Evolutionary conservation across 2,888 invertebrate species (phyloP).

Genomic region (Papilio gigon): DNA sequence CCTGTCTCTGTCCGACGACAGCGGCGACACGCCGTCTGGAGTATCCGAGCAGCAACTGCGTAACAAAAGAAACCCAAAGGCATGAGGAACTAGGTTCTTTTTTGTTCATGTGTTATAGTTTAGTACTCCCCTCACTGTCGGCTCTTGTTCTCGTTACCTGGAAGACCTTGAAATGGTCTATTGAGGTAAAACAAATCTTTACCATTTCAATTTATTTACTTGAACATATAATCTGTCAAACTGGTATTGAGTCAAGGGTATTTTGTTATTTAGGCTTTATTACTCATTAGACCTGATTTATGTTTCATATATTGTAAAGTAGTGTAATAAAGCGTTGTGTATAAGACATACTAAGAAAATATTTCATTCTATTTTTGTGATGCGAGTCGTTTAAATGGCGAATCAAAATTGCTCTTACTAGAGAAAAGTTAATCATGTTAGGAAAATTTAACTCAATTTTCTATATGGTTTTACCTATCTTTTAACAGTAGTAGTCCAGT

Average conservation of each 20-base stretch:
- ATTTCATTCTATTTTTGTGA: no score
- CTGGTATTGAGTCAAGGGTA: constrained; percentile 19
- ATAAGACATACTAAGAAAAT: no score
- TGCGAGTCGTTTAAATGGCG: no score
- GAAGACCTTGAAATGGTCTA: constrained; percentile 49
- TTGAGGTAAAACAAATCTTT: constrained; percentile 28
- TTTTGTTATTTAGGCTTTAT: constrained; percentile 1
- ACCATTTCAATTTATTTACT: constrained; percentile 20
- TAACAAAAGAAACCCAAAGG: constrained; percentile 78
- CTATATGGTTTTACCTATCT: no score
- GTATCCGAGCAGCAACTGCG: constrained; percentile 67
- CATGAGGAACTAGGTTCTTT: constrained; percentile 72
- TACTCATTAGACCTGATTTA: background rate
- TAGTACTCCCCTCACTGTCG: constrained; percentile 50
- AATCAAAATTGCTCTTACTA: no score
- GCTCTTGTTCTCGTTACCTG: constrained; percentile 53
- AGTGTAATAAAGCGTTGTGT: no score
- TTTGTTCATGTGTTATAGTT: constrained; percentile 57
- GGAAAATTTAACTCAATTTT: no score
- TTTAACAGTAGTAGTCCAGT: no score
- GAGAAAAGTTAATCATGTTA: no score
- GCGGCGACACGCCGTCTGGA: constrained; percentile 82
- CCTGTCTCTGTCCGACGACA: constrained; percentile 67
- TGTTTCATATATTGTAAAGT: background rate
- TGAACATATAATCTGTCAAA: constrained; percentile 10